These are phyloP conservation scores for Thumatha senex DNA, from an alignment of 2,888 invertebrate species.

Conservation along the genomic window DNA sequence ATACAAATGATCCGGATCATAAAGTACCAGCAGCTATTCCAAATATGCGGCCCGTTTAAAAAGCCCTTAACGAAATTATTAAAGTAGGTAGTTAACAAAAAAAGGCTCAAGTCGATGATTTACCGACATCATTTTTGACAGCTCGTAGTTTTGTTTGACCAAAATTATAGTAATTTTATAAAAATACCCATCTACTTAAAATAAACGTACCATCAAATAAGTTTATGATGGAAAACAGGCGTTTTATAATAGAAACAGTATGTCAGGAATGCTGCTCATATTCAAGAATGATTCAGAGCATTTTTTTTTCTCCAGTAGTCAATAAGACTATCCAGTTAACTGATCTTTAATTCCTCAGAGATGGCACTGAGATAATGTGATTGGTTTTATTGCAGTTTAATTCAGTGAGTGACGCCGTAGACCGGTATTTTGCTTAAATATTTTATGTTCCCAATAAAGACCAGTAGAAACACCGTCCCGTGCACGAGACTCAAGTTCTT, in stretches of 20 bases:
- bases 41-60: constrained; percentile 77
- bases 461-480: constrained; percentile 24
- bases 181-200: constrained; percentile 77
- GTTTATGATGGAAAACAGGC: constrained; percentile 52
- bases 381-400: constrained; percentile 40
- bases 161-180: constrained; percentile 82
- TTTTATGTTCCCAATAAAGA: constrained; percentile 45
- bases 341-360: constrained; percentile 35
- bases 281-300: constrained; percentile 34
- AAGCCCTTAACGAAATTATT: constrained; percentile 81
- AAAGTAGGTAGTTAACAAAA: constrained; percentile 69
- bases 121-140: constrained; percentile 81
- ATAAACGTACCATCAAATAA: constrained; percentile 65
- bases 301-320: constrained; percentile 44
- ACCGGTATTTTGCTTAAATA: constrained; percentile 43
- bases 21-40: constrained; percentile 75
- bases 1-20: constrained; percentile 68
- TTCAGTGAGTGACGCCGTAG: constrained; percentile 29
- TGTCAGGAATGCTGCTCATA: constrained; percentile 58
- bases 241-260: constrained; percentile 63
- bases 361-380: constrained; percentile 31
- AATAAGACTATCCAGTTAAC: constrained; percentile 29
- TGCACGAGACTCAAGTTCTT: constrained; percentile 33
- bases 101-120: constrained; percentile 75
- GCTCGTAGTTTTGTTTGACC: constrained; percentile 78